A percentile compares a stretch with the other conserved stretches of the same genome.
phyloP scores from a whole-genome alignment of 1,140 invertebrate genomes.

The Asobara japonica region DNA sequence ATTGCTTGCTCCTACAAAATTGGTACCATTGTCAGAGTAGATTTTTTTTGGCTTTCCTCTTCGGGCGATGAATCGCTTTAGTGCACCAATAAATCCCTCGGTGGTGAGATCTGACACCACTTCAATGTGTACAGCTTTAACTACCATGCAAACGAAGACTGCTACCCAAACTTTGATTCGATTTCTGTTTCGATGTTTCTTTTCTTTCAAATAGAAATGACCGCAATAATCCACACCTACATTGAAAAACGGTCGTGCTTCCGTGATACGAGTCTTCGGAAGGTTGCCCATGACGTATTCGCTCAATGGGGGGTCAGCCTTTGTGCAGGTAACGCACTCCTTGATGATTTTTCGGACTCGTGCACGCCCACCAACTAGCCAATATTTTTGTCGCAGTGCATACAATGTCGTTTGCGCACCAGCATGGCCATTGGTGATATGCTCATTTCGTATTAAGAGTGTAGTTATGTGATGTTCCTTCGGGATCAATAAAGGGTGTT shows the following conservation, averaged over 20 bases:
- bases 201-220: slow-evolving; percentile 45
- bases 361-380: slow-evolving; percentile 30
- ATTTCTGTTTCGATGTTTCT: slow-evolving; percentile 27
- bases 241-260: slow-evolving; percentile 46
- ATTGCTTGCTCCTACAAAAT: slow-evolving; percentile 44
- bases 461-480: slow-evolving; percentile 23
- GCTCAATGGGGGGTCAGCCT: slow-evolving; percentile 20
- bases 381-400: slow-evolving; percentile 33
- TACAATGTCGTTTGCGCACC: slow-evolving; percentile 22
- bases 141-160: slow-evolving; percentile 54
- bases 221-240: slow-evolving; percentile 51
- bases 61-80: slow-evolving; percentile 46
- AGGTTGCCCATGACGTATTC: slow-evolving; percentile 51
- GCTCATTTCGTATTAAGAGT: slow-evolving; percentile 1
- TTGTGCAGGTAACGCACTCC: slow-evolving; percentile 33
- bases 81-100: slow-evolving; percentile 43
- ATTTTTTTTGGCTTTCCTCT: slow-evolving; percentile 38
- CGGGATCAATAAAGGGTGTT: slow-evolving; percentile 33
- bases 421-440: slow-evolving; percentile 18
- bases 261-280: slow-evolving; percentile 37
- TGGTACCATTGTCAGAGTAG: slow-evolving; percentile 43
- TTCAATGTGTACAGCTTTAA: slow-evolving; percentile 56
- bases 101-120: slow-evolving; percentile 48
- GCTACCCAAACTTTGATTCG: slow-evolving; percentile 49
- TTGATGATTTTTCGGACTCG: slow-evolving; percentile 18